A percentile compares a stretch with the other conserved stretches of the same genome.
Evolutionary conservation across 2,113 vertebrate species (phyloP).

Genomic region (Muntiacus muntjak): DNA sequence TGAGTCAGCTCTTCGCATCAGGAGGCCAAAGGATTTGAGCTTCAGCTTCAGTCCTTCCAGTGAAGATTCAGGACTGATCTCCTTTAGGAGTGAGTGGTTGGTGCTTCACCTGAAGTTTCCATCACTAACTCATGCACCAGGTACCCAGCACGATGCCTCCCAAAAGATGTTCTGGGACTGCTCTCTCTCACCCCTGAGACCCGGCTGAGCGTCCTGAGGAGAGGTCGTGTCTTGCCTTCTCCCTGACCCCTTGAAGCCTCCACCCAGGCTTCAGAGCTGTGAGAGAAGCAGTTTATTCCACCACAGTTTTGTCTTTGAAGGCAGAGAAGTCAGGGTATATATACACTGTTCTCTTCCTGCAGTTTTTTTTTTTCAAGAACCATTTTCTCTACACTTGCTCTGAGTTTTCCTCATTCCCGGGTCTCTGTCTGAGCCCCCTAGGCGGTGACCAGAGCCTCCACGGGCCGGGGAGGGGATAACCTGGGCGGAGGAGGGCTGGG

Average conservation of each 20-base stretch:
- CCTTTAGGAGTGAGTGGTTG: neutral
- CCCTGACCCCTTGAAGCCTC: neutral
- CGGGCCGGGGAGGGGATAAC: neutral
- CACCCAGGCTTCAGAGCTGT: neutral
- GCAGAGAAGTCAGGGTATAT: neutral
- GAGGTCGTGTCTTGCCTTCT: neutral
- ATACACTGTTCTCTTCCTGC: neutral
- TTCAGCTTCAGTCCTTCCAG: neutral
- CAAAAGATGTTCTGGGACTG: neutral
- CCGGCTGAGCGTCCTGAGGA: rapidly evolving
- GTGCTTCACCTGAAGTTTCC: neutral
- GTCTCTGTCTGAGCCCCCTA: neutral
- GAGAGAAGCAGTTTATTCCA: neutral
- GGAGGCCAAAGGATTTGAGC: neutral
- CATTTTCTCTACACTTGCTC: neutral
- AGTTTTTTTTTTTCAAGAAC: neutral
- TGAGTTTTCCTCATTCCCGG: neutral
- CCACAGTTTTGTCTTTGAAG: neutral
- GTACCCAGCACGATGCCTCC: neutral
- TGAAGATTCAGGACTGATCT: neutral
- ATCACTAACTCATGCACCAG: neutral
- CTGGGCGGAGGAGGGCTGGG: neutral
- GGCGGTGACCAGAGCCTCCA: neutral
- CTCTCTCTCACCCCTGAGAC: neutral
- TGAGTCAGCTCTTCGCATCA: neutral